phyloP scores from a whole-genome alignment of 1,140 invertebrate genomes.

The Drosophila willistoni region DNA sequence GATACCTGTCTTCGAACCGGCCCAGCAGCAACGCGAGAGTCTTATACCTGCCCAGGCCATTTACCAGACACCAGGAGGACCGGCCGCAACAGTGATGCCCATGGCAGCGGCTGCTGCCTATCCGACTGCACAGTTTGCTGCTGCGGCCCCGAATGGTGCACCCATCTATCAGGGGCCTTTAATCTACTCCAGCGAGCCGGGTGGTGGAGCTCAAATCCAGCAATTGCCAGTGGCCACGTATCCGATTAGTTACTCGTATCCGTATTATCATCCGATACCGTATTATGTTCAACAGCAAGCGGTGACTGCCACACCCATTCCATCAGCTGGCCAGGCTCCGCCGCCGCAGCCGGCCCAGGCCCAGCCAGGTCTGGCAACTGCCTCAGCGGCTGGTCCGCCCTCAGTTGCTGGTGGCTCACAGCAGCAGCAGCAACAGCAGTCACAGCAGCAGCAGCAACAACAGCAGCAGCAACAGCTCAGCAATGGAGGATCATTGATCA shows the following conservation, averaged over 20 bases:
- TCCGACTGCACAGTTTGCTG: slow-evolving; percentile 72
- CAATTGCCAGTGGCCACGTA: slow-evolving; percentile 81
- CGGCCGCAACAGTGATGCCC: slow-evolving; percentile 68
- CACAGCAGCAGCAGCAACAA: slow-evolving; percentile 29
- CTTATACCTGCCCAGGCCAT: slow-evolving; percentile 77
- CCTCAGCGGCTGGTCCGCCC: slow-evolving; percentile 66
- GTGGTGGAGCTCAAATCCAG: slow-evolving; percentile 67
- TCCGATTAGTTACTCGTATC: slow-evolving; percentile 80
- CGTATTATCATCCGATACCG: slow-evolving; percentile 80
- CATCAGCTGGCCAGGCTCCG: slow-evolving; percentile 30
- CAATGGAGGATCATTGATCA: slow-evolving; percentile 36
- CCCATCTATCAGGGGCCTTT: slow-evolving; percentile 80
- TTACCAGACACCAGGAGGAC: slow-evolving; percentile 69
- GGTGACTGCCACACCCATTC: slow-evolving; percentile 59
- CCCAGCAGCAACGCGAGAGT: slow-evolving; percentile 69
- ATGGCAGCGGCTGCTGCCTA: slow-evolving; percentile 71
- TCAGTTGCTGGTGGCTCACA: slow-evolving; percentile 43
- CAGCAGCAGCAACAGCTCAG: slow-evolving; percentile 26
- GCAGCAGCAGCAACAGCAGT: slow-evolving; percentile 45
- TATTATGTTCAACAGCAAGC: slow-evolving; percentile 77
- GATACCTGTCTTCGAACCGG: slow-evolving; percentile 82
- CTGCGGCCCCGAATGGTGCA: slow-evolving; percentile 71
- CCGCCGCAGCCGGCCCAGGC: slow-evolving; percentile 49
- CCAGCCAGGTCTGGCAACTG: slow-evolving; percentile 50
- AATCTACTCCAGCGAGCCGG: slow-evolving; percentile 80